Evolutionary conservation across 2,888 invertebrate genomes (phyloP).

Genomic region (Lottia scabra): DNA sequence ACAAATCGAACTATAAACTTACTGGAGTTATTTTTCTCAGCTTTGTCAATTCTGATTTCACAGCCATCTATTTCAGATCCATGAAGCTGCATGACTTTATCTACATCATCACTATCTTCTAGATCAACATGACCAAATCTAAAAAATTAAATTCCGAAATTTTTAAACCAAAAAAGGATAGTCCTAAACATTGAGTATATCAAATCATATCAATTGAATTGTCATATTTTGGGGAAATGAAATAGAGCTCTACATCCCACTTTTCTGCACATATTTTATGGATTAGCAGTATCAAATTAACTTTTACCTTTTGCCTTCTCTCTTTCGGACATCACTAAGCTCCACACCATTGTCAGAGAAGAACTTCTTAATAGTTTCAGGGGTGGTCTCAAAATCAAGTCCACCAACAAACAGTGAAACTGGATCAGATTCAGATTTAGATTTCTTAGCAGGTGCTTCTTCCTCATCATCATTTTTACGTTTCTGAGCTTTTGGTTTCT

Average conservation of each 20-base stretch:
- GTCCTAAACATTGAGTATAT: no score
- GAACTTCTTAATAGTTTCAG: not conserved
- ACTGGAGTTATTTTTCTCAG: not conserved
- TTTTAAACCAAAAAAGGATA: no score
- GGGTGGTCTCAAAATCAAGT: not conserved
- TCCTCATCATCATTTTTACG: not conserved
- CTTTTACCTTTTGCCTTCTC: not conserved
- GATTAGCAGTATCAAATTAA: no score
- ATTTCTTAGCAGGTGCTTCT: not conserved
- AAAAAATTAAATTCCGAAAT: not conserved
- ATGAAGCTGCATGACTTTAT: not conserved
- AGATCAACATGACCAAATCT: constrained; percentile 1
- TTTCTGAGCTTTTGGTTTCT: not conserved
- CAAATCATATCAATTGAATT: no score
- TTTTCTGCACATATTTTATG: no score
- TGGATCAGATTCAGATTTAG: not conserved
- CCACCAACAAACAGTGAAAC: not conserved
- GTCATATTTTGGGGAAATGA: no score
- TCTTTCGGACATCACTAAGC: not conserved
- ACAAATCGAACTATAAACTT: no score
- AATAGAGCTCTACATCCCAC: no score
- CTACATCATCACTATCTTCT: not conserved
- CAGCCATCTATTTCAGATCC: not conserved
- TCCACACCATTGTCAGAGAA: not conserved
- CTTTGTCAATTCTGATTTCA: constrained; percentile 1